These are phyloP conservation scores for Embiotoca jacksoni DNA, from an alignment of 2,113 vertebrate species.

Conservation along the genomic window DNA sequence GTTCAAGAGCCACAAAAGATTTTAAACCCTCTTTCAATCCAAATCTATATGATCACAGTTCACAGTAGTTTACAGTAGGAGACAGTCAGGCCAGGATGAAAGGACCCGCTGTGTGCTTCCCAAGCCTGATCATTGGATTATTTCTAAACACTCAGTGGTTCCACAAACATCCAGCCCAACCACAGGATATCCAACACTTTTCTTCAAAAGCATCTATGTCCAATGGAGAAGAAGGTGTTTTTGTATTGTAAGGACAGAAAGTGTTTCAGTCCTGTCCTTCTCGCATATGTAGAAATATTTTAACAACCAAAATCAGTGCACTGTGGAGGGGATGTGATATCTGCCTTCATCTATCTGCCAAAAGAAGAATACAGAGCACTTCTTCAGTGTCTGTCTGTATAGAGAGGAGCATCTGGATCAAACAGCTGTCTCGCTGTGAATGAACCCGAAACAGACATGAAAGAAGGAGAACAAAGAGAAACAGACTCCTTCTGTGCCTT, in stretches of 20 bases:
- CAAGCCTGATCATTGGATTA: slow-evolving; percentile 46
- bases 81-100: background rate
- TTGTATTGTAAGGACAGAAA: background rate
- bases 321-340: background rate
- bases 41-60: slow-evolving; percentile 70
- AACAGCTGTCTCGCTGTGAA: slow-evolving; percentile 4
- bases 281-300: slow-evolving; percentile 18
- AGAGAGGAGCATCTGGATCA: slow-evolving; percentile 22
- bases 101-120: background rate
- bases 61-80: slow-evolving; percentile 31
- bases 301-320: slow-evolving; percentile 4
- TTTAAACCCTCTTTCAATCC: slow-evolving; percentile 65
- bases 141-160: slow-evolving; percentile 13
- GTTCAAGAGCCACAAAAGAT: slow-evolving; percentile 66
- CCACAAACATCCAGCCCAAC: background rate
- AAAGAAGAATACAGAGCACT: slow-evolving; percentile 13
- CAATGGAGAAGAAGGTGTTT: background rate
- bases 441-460: slow-evolving; percentile 29
- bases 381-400: background rate
- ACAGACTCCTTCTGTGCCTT: slow-evolving; percentile 17
- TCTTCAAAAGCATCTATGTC: background rate
- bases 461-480: slow-evolving; percentile 16
- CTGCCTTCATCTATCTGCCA: slow-evolving; percentile 5
- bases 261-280: background rate
- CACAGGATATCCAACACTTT: background rate